Conservation (phyloP, 2,797 vertebrate species). For the Clangula hyemalis region DNA sequence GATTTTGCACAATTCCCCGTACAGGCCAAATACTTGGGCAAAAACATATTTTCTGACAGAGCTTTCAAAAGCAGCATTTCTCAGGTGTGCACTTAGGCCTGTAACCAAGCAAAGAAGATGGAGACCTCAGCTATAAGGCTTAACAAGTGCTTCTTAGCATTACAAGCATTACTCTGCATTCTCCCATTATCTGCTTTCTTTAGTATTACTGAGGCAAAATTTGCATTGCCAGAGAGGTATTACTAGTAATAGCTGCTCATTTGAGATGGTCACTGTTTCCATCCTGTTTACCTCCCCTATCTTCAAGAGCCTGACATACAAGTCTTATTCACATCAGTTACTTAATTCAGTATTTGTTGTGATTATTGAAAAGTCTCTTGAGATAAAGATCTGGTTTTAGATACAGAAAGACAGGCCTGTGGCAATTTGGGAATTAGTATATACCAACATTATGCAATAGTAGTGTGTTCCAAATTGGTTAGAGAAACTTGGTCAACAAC, state of each 20-base stretch:
- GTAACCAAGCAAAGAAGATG: accelerated
- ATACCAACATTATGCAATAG: background rate
- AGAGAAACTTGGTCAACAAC: too few relatives aligned
- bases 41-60: background rate
- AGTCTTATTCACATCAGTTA: background rate
- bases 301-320: background rate
- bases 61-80: background rate
- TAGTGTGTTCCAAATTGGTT: background rate
- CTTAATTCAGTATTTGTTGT: background rate
- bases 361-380: background rate
- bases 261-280: background rate
- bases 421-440: background rate
- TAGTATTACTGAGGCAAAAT: background rate
- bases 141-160: background rate
- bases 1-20: background rate
- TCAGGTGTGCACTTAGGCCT: background rate
- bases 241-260: background rate
- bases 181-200: background rate
- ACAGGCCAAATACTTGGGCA: background rate
- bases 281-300: background rate
- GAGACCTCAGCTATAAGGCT: background rate
- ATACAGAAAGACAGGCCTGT: background rate
- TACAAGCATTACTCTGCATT: background rate
- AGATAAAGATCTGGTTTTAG: background rate
- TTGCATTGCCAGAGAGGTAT: background rate